Base-by-base conservation (phyloP, 1,140 invertebrate species). In the Megalopta genalis region DNA sequence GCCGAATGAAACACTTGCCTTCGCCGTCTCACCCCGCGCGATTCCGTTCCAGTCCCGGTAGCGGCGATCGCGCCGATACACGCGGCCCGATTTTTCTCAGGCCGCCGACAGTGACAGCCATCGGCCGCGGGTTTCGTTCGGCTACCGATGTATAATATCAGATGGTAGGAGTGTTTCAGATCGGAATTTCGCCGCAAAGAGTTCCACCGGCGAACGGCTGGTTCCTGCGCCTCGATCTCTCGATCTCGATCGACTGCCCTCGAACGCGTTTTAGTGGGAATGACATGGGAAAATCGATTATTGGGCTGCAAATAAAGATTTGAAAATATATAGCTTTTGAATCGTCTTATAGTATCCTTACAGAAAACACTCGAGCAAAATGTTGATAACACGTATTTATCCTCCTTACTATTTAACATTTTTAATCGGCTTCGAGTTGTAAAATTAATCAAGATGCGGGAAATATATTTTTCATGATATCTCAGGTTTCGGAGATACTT, bases 1-100 rank as follows among this genome's bases (percentile, higher is more conserved):
- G 25, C 37, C 59, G 62, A 32, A 32, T 52, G 54, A 69, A 74
- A 69, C 27, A 25, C 14, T 60, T 18, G 23, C 16, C 21, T 49
- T n/a, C 54, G 10, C 54, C 66, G 60, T 79, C 57, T 67, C 46
- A 7, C 42, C 23, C 8, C 21, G 49, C 32, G 69, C 27, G 46
- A 49, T 37, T 57, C 60, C 54, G 7, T 27, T 69, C 5, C 27
- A 25, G 18, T 54, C 32, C n/a, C 46, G 79, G 64, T 69, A 69
- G 64, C 63, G 57, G 60, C 70, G 72, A 80, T 75, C 65, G 39
- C 65, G 39, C 7, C 49, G 80, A 81, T 77, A 62, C 74, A 32
- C 25, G n/a, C n/a, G 52, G 37, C 52, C 60, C 60, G 66, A 81
- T 77, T 68, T 75, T 73, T 80, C 71, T 68, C 57, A 32, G 64